phyloP scores from a whole-genome alignment of 1,140 invertebrate species.

The Brachionus rotundiformis region DNA sequence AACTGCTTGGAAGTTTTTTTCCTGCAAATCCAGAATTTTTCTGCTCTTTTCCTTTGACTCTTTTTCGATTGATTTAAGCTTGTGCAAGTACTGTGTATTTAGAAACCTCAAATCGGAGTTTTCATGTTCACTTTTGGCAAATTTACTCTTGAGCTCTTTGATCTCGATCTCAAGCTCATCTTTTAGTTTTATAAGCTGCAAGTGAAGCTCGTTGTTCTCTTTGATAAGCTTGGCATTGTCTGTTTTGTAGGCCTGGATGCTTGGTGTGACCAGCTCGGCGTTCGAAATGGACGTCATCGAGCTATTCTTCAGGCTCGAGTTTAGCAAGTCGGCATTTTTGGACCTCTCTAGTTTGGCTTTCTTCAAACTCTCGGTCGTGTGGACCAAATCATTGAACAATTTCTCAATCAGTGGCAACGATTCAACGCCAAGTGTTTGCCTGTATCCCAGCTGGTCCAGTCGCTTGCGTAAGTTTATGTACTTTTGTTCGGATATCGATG shows the following conservation, averaged over 20 bases:
- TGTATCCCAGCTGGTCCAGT: slow-evolving; percentile 74
- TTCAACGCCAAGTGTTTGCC: slow-evolving; percentile 72
- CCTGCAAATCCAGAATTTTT: slow-evolving; percentile 68
- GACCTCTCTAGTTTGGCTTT: slow-evolving; percentile 70
- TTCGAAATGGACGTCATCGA: not conserved
- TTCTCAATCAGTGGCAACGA: slow-evolving; percentile 74
- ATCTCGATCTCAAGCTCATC: slow-evolving; percentile 69
- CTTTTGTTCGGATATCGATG: slow-evolving; percentile 45
- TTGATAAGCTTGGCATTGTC: slow-evolving; percentile 64
- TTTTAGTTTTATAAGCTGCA: slow-evolving; percentile 70
- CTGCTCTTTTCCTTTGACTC: slow-evolving; percentile 68
- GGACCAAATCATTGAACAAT: slow-evolving; percentile 73
- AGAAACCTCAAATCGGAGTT: slow-evolving; percentile 68
- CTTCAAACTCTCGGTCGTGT: slow-evolving; percentile 76
- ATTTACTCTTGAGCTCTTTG: slow-evolving; percentile 68
- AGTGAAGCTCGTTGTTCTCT: slow-evolving; percentile 72
- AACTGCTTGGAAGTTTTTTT: slow-evolving; percentile 68
- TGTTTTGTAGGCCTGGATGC: slow-evolving; percentile 55
- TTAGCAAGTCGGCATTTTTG: slow-evolving; percentile 35
- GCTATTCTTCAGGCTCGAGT: not conserved
- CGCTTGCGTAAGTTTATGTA: slow-evolving; percentile 67
- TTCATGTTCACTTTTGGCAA: slow-evolving; percentile 68
- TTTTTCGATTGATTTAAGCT: slow-evolving; percentile 66
- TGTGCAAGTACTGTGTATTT: slow-evolving; percentile 68
- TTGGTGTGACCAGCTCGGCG: not conserved